Conservation (phyloP, 1,140 invertebrate genomes). For the Lepidotrigona ventralis region DNA sequence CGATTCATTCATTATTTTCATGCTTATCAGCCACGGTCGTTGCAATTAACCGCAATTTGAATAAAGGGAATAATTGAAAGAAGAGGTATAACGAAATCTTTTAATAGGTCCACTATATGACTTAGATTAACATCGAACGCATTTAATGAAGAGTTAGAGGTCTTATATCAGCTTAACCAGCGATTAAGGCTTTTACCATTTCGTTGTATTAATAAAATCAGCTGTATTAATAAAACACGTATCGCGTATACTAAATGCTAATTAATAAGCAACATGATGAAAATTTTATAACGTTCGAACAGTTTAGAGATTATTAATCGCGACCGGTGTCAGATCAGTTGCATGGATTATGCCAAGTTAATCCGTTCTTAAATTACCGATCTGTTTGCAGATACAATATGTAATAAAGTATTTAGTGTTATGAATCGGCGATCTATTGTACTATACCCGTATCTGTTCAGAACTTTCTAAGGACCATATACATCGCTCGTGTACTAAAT, state of each 20-base stretch:
- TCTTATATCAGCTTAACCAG: not conserved
- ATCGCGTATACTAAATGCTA: not conserved
- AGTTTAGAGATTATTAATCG: not conserved
- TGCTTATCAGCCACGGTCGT: not conserved
- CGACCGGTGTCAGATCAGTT: not conserved
- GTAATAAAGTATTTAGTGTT: constrained; percentile 1
- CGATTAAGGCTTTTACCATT: not conserved
- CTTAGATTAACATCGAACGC: not conserved
- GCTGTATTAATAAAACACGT: not conserved
- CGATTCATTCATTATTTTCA: not conserved
- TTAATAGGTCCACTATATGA: not conserved
- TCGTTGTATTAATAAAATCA: not conserved
- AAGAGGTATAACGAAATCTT: not conserved
- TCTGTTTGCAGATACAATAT: not conserved
- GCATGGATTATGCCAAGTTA: not conserved
- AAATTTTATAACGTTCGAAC: not conserved
- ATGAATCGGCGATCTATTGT: not conserved
- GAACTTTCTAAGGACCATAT: not conserved
- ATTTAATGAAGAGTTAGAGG: not conserved
- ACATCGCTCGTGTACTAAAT: not conserved
- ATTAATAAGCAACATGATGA: not conserved
- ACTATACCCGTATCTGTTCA: not conserved
- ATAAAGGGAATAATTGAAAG: not conserved
- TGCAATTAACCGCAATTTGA: not conserved
- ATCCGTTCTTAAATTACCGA: constrained; percentile 16